phyloP scores from a whole-genome alignment of 2,797 vertebrate genomes.

The Sebastes goodei region DNA sequence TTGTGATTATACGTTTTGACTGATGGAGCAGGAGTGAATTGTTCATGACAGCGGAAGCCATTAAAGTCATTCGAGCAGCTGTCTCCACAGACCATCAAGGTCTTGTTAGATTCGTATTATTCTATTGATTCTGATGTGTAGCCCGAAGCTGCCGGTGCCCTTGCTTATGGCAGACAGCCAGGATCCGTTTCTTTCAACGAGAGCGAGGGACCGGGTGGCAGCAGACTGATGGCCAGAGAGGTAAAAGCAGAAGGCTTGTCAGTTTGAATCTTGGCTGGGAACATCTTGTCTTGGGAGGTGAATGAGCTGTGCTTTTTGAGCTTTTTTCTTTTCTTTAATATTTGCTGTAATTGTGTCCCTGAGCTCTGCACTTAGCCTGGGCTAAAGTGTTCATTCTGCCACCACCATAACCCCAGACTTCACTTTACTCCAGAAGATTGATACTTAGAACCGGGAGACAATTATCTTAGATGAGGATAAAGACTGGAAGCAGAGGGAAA shows the following conservation, averaged over 20 bases:
- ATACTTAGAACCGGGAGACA: neutral
- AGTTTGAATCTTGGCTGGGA: slow-evolving; percentile 18
- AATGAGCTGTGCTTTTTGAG: slow-evolving; percentile 8
- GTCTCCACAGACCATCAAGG: slow-evolving; percentile 38
- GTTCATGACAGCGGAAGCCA: slow-evolving; percentile 33
- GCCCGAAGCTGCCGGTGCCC: slow-evolving; percentile 23
- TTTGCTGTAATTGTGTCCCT: neutral
- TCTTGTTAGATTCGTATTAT: slow-evolving; percentile 54
- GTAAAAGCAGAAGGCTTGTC: slow-evolving; percentile 27
- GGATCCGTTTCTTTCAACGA: slow-evolving; percentile 14
- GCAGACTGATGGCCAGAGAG: slow-evolving; percentile 21
- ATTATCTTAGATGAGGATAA: neutral
- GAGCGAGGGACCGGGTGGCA: slow-evolving; percentile 8
- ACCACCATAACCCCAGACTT: neutral
- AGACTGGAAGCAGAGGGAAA: neutral
- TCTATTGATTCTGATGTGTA: slow-evolving; percentile 52
- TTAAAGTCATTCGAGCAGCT: slow-evolving; percentile 44
- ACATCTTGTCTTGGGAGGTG: slow-evolving; percentile 1
- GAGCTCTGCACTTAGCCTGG: neutral
- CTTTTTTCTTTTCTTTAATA: neutral
- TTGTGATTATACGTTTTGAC: slow-evolving; percentile 27
- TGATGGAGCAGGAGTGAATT: slow-evolving; percentile 21
- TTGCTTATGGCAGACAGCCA: slow-evolving; percentile 31
- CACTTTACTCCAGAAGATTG: neutral
- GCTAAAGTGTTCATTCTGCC: neutral